Conservation (phyloP, 2,797 vertebrate species). For the Pseudocheirus occidentalis region DNA sequence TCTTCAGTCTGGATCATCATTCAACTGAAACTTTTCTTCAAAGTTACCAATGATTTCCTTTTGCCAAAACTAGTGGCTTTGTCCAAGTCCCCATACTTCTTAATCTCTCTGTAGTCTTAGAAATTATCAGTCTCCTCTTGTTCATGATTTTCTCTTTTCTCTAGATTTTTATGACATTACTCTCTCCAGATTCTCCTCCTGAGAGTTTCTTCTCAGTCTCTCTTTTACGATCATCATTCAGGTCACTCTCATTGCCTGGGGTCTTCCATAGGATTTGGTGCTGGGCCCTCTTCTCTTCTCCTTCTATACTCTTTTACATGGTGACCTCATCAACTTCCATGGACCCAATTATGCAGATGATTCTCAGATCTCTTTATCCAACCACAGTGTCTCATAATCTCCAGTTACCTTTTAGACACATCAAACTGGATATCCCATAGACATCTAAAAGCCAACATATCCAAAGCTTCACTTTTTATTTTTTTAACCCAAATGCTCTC, state of each 20-base stretch:
- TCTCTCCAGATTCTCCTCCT: background rate
- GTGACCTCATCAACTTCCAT: background rate
- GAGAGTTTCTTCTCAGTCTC: background rate
- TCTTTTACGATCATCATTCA: background rate
- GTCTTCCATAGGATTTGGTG: background rate
- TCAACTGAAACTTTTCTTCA: background rate
- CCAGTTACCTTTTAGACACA: background rate
- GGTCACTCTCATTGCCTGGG: background rate
- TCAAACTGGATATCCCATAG: background rate
- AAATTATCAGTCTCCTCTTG: background rate
- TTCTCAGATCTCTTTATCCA: background rate
- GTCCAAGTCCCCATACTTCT: background rate
- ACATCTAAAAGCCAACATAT: background rate
- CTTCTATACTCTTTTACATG: background rate
- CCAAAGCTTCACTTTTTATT: background rate
- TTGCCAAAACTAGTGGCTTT: background rate
- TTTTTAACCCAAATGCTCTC: background rate
- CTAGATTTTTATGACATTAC: background rate
- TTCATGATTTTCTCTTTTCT: background rate
- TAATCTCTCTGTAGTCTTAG: background rate
- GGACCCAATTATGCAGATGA: background rate
- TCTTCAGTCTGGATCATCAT: background rate
- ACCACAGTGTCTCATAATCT: background rate
- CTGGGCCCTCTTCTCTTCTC: background rate
- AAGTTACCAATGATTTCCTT: background rate